Conservation (phyloP, 2,888 invertebrate genomes). For the Heteromurus nitidus region DNA sequence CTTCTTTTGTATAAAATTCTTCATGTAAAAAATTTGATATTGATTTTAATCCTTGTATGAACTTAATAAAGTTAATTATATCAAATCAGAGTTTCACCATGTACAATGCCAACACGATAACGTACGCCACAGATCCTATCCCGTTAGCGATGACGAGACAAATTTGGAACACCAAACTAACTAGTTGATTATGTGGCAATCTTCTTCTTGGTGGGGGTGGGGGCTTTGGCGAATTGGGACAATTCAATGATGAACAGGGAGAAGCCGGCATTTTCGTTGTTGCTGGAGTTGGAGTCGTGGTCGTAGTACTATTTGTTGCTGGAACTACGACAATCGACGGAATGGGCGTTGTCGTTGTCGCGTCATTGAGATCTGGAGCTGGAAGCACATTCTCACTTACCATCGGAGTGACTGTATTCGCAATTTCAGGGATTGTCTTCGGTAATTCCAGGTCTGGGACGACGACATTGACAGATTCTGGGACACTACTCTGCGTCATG, state of each 20-base stretch:
- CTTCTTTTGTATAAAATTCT: no score
- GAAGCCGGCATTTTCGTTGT: background rate
- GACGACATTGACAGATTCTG: background rate
- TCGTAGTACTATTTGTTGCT: conserved; percentile 8
- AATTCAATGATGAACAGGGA: no score
- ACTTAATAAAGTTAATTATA: background rate
- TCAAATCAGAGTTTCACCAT: conserved; percentile 32
- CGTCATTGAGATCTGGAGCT: conserved; percentile 23
- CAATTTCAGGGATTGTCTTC: background rate
- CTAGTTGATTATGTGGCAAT: conserved; percentile 59
- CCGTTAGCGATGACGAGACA: conserved; percentile 58
- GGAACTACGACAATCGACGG: background rate
- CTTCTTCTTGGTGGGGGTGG: conserved; percentile 8
- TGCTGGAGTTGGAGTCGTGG: conserved; percentile 38
- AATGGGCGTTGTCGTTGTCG: conserved; percentile 31
- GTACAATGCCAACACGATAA: conserved; percentile 41
- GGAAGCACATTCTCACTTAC: conserved; percentile 21
- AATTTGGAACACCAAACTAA: conserved; percentile 60
- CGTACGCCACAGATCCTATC: conserved; percentile 49
- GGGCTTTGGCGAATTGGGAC: background rate
- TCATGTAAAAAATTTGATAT: no score
- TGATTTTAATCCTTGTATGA: background rate
- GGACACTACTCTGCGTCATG: background rate
- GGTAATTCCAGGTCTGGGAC: background rate
- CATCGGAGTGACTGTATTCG: conserved; percentile 11